Base-by-base conservation (phyloP, 2,888 invertebrate species). In the Chydorus sphaericus region DNA sequence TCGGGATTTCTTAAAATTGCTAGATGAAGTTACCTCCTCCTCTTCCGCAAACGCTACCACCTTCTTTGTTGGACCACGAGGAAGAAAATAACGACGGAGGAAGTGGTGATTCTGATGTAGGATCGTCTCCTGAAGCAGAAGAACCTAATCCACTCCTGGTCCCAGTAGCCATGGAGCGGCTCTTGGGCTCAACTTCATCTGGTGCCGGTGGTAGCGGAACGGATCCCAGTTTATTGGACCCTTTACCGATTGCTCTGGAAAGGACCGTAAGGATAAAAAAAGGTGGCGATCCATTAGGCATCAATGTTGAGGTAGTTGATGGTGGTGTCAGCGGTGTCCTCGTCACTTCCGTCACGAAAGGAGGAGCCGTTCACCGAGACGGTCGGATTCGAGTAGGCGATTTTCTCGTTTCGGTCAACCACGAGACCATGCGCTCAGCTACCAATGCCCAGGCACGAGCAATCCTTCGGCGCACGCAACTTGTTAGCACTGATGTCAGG, bases 391-490 rank as follows among this genome's bases (percentile, higher is more conserved):
- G 70, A 58, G 70, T 72, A 4, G 79, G 79, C 2, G 80, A 80
- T 65, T 74, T 74, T 63, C 67, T 78, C 60, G 69, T 75, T 18
- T 69, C 73, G 44, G 69, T 80, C 57, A 79, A 80, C 67, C 73
- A 76, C 63, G 78, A 78, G 66, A 73, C 70, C 58, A 67, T 80
- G 63, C 67, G 77, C 30, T 71, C 73, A 59, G 73, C 75, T 23
- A 76, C 76, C 20, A 76, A 74, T 62, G 71, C 76, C 6, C 77
- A 79, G 66, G 77, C 77, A 1, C 63, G 75, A 57, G 76, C 77
- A 48, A 76, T 79, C 55, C 68, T 79, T 44, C 68, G 76, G 52
- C 66, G 78, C 53, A 74, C 77, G 18, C 75, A 77, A 61, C 71
- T 78, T 14, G 69, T 77, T 57, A 73, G 75, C 53, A 71, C 73